Evolutionary conservation across 2,113 vertebrate genomes (phyloP).

Genomic region (Mirounga angustirostris): DNA sequence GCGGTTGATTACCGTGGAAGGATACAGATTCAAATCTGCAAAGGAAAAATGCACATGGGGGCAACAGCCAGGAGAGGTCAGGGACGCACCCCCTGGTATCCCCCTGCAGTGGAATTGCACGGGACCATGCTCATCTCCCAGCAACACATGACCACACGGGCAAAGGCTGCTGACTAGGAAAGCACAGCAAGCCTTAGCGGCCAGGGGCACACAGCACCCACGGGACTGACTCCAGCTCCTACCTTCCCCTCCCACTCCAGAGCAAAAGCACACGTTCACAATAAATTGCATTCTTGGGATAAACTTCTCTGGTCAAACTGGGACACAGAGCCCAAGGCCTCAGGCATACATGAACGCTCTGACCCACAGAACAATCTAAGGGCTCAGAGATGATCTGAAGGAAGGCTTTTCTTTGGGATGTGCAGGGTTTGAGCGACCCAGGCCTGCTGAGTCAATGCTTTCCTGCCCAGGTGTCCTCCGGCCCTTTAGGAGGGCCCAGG

Average conservation of each 20-base stretch:
- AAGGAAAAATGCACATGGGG: neutral
- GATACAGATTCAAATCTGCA: neutral
- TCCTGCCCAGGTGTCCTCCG: neutral
- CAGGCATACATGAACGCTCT: neutral
- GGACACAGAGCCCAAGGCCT: neutral
- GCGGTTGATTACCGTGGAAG: neutral
- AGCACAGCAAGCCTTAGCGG: too few relatives aligned
- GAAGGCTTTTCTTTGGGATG: neutral
- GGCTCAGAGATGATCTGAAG: neutral
- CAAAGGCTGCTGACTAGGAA: neutral
- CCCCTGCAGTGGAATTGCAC: neutral
- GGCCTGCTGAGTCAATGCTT: neutral
- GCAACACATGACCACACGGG: neutral
- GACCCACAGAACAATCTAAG: neutral
- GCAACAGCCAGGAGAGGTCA: neutral
- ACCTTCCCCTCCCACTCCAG: neutral
- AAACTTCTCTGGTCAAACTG: neutral
- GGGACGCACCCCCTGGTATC: neutral
- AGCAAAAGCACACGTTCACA: neutral
- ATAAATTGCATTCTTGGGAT: neutral
- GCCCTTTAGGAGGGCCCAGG: neutral
- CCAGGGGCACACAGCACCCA: neutral
- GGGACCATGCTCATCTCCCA: neutral
- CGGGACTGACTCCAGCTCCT: neutral
- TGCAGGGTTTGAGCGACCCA: neutral